Base-by-base conservation (phyloP, 1,140 invertebrate species). In the Eriosoma lanigerum region DNA sequence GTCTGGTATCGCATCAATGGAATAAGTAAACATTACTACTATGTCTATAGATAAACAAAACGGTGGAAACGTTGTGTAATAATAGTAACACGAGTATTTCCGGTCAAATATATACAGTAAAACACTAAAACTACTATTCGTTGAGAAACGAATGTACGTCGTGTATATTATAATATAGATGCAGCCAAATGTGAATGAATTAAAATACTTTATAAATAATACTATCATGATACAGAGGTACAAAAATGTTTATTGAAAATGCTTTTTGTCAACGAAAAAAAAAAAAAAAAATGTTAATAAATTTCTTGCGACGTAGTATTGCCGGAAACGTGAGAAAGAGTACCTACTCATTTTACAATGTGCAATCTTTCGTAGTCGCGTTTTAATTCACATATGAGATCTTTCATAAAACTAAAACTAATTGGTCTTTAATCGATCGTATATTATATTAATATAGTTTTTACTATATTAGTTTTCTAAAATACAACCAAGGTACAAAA, bases 21-120 rank as follows among this genome's bases (percentile, higher is more conserved):
- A 6, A 62, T 62, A 62, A 38, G 60, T 26, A 62, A 62, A 62
- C 58, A 62, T 62, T 62, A 19, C 60, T n/a, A n/a, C n/a, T n/a
- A n/a, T n/a, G 26, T 13, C 29, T 32, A n/a, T 32, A 32, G 17
- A 62, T 32, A 62, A 62, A 62, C 17, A 62, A 17, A 62, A 29
- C 26, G 19, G 19, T 10, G 60, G 60, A 32, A 62, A 62, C 60
- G 29, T 62, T 32, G 32, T 38, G 32, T 38, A 38, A 62, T 62
- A 38, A 62, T 62, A 17, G 60, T 62, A 62, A 62, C 60, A 62
- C 60, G 60, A 62, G 26, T 62, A 62, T 62, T 62, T 62, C 60
- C 60, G 60, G 60, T 62, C 60, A 32, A 62, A 32, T 62, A 62
- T 29, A 26, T 62, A 62, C 58, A n/a, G n/a, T n/a, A n/a, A n/a